Evolutionary conservation across 2,113 vertebrate species (phyloP).

Genomic region (Tor tambroides): DNA sequence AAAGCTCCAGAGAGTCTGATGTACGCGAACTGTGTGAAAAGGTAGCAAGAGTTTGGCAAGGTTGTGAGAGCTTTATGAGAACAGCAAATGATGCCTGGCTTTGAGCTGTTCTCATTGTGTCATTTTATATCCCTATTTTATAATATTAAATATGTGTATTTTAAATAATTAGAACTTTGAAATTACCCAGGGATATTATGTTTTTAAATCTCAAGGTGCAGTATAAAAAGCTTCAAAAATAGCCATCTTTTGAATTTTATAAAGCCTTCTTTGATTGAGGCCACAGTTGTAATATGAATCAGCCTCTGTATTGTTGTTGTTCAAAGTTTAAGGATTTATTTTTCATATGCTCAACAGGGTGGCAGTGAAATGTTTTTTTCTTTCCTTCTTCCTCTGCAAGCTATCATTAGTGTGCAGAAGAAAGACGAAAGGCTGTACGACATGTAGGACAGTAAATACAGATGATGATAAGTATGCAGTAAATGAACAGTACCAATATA

Average conservation of each 20-base stretch:
- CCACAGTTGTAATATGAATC: neutral
- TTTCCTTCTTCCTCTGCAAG: neutral
- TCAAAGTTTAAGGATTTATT: conserved; percentile 10
- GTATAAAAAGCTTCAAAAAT: neutral
- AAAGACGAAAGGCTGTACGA: neutral
- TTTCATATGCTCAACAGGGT: neutral
- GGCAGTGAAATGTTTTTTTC: neutral
- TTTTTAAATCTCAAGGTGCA: neutral
- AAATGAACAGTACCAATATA: neutral
- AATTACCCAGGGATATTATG: neutral
- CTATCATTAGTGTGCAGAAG: conserved; percentile 11
- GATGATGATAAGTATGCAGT: neutral
- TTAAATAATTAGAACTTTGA: neutral
- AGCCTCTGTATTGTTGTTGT: neutral
- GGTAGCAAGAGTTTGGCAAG: conserved; percentile 34
- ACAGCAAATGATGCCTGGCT: neutral
- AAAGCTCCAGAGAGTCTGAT: conserved; percentile 58
- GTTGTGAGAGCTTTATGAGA: conserved; percentile 22
- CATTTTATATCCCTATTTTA: conserved; percentile 1
- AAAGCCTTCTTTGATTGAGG: neutral
- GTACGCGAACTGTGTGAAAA: conserved; percentile 53
- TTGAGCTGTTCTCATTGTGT: neutral
- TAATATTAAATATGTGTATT: neutral
- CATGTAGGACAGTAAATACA: neutral
- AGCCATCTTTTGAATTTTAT: neutral